Percentiles rank a stretch among this genome's conserved stretches.
Conservation (phyloP, 2,797 vertebrate genomes). For the Xiphophorus birchmanni region DNA sequence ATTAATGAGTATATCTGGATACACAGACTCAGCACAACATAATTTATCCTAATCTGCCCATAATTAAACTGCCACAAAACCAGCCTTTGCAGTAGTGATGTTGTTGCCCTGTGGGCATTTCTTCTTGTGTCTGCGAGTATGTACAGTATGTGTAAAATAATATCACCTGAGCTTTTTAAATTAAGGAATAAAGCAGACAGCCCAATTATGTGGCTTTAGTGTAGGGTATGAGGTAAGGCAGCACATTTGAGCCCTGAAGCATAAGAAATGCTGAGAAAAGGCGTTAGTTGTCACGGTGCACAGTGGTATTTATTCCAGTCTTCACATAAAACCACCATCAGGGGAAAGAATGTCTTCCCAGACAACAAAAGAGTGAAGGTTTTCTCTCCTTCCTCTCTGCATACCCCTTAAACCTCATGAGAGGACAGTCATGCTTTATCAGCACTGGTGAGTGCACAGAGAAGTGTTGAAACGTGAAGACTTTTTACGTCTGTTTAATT, state of each 20-base stretch:
- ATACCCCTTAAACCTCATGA: slow-evolving; percentile 24
- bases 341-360: slow-evolving; percentile 64
- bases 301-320: slow-evolving; percentile 69
- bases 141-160: slow-evolving; percentile 36
- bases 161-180: slow-evolving; percentile 39
- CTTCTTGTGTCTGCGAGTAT: background rate
- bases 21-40: slow-evolving; percentile 53
- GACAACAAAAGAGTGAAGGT: slow-evolving; percentile 66
- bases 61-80: slow-evolving; percentile 76
- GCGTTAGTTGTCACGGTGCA: slow-evolving; percentile 35
- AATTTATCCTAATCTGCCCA: slow-evolving; percentile 59
- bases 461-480: slow-evolving; percentile 29
- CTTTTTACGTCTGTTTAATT: background rate
- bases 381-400: slow-evolving; percentile 43
- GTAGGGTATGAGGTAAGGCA: slow-evolving; percentile 47
- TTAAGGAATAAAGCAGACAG: slow-evolving; percentile 54
- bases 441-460: slow-evolving; percentile 11
- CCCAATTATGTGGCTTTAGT: slow-evolving; percentile 73
- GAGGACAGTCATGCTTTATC: slow-evolving; percentile 68
- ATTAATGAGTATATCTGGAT: background rate
- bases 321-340: slow-evolving; percentile 64
- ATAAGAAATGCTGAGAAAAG: slow-evolving; percentile 30
- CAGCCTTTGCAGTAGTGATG: slow-evolving; percentile 68
- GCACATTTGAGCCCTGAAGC: slow-evolving; percentile 61
- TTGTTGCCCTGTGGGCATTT: slow-evolving; percentile 45